These are phyloP conservation scores for Anarhynchus alexandrinus DNA, from an alignment of 2,113 vertebrate genomes.

Conservation along the genomic window DNA sequence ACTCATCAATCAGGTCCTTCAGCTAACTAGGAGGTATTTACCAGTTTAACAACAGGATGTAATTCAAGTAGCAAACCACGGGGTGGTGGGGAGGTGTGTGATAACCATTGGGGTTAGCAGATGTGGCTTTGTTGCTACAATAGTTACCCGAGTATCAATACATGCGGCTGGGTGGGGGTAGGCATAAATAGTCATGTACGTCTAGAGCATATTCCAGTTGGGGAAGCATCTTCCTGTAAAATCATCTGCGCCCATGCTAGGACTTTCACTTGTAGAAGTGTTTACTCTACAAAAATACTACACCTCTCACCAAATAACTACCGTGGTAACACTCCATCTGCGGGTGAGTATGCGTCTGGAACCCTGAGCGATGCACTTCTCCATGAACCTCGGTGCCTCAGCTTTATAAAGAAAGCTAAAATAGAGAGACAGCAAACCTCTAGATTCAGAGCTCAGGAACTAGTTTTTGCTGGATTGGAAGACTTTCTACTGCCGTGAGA, in stretches of 20 bases:
- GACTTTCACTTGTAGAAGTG: not conserved
- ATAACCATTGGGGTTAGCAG: not conserved
- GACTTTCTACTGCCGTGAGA: not conserved
- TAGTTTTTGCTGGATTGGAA: not conserved
- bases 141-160: not conserved
- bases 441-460: not conserved
- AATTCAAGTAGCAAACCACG: rapidly evolving
- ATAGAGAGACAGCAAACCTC: not conserved
- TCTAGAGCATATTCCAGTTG: not conserved
- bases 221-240: not conserved
- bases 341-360: not conserved
- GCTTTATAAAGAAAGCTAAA: not conserved
- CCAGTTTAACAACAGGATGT: not conserved
- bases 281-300: not conserved
- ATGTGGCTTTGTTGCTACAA: not conserved
- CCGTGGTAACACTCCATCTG: rapidly evolving
- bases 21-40: not conserved
- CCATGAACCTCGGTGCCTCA: not conserved
- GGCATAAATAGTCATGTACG: not conserved
- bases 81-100: not conserved
- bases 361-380: not conserved
- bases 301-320: not conserved
- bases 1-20: not conserved
- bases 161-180: not conserved
- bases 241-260: rapidly evolving